phyloP scores from a whole-genome alignment of 1,140 invertebrate species.

The Brachionus plicatilis region DNA sequence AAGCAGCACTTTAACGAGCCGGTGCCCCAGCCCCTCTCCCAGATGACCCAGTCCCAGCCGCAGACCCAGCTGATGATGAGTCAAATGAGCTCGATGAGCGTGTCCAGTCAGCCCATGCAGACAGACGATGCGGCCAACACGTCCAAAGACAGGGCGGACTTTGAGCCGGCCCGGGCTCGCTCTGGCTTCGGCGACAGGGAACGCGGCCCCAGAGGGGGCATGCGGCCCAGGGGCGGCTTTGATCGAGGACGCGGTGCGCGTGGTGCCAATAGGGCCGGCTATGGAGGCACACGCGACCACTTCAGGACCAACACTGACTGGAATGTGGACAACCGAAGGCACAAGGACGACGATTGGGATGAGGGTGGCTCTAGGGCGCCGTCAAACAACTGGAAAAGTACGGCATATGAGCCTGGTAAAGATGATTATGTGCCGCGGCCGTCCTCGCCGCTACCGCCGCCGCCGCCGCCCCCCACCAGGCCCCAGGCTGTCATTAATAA shows the following conservation, averaged over 20 bases:
- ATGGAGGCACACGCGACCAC: neutral
- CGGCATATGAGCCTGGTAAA: neutral
- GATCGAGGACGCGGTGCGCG: neutral
- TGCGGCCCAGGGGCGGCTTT: neutral
- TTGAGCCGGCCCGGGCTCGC: neutral
- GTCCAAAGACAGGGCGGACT: neutral
- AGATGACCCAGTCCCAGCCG: neutral
- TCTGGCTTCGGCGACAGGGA: neutral
- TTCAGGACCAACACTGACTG: neutral
- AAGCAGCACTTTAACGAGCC: conserved; percentile 93
- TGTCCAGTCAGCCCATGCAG: neutral
- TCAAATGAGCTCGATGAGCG: neutral
- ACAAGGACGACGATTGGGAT: neutral
- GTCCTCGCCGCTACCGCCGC: neutral
- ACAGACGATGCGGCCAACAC: neutral
- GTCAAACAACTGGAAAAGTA: neutral
- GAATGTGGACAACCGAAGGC: neutral
- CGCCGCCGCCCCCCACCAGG: neutral
- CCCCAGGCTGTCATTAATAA: neutral
- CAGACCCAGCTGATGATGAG: neutral
- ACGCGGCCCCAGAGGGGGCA: neutral
- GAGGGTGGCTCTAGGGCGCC: neutral
- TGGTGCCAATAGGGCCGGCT: neutral
- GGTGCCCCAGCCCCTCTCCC: conserved; percentile 58
- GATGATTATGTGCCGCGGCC: neutral